Evolutionary conservation across 2,888 invertebrate species (phyloP), one percentile per base, ranked within the genome.

Genomic region (Pyrrhosoma nymphula): DNA sequence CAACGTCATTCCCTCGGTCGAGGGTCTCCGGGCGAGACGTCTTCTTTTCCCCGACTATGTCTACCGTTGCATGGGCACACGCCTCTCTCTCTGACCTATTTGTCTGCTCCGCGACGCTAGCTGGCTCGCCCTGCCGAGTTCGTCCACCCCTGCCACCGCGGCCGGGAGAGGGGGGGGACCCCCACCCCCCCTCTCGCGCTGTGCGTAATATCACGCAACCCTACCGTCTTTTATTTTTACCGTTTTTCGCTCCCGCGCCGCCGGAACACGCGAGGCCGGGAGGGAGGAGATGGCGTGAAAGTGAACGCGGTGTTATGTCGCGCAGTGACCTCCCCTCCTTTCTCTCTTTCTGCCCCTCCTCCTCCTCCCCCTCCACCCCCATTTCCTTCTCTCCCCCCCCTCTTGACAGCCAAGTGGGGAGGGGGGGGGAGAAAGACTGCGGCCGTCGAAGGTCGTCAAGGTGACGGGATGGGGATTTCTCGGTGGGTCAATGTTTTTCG

Each of bases 11-110:
- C 56, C 16, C 16, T 16, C 56, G 16, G 56, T 56, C 56, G 63
- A n/a, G n/a, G 3, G 35, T 14, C 35, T 82, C 35, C 82, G 18
- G 35, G 35, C 30, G 82, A 30, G 82, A 16, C 35, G 82, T 82
- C 82, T 30, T 35, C 30, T 16, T 10, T 82, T 35, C n/a, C 69
- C 2, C 60, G 16, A 60, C n/a, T 23, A 23, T 16, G 69, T 8
- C 69, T 26, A 23, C 30, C 82, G 82, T 35, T 16, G 82, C 82
- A 35, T 26, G 35, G 82, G 30, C 82, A 14, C 82, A 35, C 30
- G n/a, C n/a, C n/a, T n/a, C n/a, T n/a, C 82, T 82, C 82, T n/a
- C 82, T 35, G 82, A 82, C 82, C 82, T 82, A 82, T 82, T 82
- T 82, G 82, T 82, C 35, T 16, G 82, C 26, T n/a, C 75, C 0